A percentile compares a stretch with the other conserved stretches of the same genome.
phyloP scores from a whole-genome alignment of 2,113 vertebrate species.

The Sylvietta virens region DNA sequence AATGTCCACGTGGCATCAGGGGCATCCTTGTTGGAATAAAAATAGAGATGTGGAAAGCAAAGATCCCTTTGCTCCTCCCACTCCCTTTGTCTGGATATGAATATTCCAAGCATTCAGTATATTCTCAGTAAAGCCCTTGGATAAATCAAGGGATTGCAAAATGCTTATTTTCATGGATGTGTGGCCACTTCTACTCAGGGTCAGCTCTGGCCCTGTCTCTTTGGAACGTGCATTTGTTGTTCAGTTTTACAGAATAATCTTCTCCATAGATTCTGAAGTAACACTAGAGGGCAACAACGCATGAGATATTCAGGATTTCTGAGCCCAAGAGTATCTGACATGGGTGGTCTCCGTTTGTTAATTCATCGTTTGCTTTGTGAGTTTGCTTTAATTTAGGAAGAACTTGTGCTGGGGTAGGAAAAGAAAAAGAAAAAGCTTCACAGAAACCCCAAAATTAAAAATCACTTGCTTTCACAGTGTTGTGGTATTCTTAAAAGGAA shows the following conservation, averaged over 20 bases:
- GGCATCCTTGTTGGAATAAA: neutral
- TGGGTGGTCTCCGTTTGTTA: neutral
- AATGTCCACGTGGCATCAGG: neutral
- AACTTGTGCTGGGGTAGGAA: neutral
- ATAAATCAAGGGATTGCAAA: neutral
- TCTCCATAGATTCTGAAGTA: neutral
- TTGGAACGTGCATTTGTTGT: neutral
- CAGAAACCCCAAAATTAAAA: neutral
- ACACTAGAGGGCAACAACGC: constrained; percentile 63
- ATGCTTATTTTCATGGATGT: neutral
- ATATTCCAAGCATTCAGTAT: neutral
- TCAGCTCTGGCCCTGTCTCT: neutral
- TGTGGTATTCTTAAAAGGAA: neutral
- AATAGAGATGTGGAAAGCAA: neutral
- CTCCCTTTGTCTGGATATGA: neutral
- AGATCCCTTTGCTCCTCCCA: neutral
- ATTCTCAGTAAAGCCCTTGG: neutral
- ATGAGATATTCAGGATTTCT: neutral
- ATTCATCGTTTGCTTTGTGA: neutral
- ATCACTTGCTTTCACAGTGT: neutral
- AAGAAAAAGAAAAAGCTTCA: neutral
- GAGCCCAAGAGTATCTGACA: neutral
- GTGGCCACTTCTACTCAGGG: neutral
- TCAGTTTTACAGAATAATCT: neutral
- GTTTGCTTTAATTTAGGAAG: neutral